Evolutionary conservation across 2,888 invertebrate species (phyloP), one percentile per base, ranked within the genome.

Genomic region (Lumbricus terrestris): DNA sequence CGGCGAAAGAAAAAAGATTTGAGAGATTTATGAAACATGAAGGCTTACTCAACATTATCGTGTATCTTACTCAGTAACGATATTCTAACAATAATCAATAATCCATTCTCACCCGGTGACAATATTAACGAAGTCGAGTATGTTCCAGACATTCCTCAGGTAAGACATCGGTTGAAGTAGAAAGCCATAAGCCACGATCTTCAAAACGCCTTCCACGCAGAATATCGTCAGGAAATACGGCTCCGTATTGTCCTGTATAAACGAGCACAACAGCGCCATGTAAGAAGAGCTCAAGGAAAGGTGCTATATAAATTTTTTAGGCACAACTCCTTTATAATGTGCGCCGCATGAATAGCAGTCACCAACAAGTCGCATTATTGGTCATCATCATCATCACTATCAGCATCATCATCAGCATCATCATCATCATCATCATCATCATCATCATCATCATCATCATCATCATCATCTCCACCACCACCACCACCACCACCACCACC

Each of bases 121-220:
- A 96, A 99, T 99, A 96, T 99, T 99, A 96, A 99, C 98, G 96
- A 99, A 99, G 97, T 99, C 99, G 99, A 99, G 99, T 96, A 99
- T 98, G 97, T 99, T 99, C 99, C 99, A 99, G 96, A 99, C 97
- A 96, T 99, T 99, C 96, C 99, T 97, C 96, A 99, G 97, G 96
- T 99, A 99, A 95, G 99, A 98, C 96, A 98, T 98, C 96, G 97
- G 97, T 96, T 99, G 99, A 96, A 99, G 97, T 96, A 98, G 97
- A 96, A 99, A 99, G 96, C 99, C 99, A 97, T 99, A 97, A 95
- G 99, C 99, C 96, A 99, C 97, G 96, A 99, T 98, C 97, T 99
- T 99, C 96, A 99, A 97, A 96, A 98, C 97, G 96, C 99, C 99
- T 97, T 99, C 99, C 96, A 99, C 98, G 96, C 98, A 99, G 97